Conservation (phyloP, 2,113 vertebrate genomes). For the Gymnocephalus cernua region DNA sequence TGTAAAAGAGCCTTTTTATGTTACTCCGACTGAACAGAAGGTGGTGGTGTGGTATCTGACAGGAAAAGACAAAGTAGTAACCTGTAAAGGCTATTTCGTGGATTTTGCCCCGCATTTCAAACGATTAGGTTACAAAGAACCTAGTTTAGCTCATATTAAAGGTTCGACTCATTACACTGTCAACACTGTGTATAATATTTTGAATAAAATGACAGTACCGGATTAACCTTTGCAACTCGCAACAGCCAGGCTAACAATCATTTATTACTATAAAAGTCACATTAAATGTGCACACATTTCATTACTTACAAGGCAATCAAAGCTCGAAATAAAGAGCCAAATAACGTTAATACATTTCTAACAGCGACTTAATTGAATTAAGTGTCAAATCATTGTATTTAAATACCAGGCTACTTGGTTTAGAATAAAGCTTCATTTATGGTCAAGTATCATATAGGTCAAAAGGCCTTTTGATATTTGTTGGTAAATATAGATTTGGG, state of each 20-base stretch:
- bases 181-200: background rate
- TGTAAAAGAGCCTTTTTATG: background rate
- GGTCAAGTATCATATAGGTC: background rate
- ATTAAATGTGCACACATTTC: background rate
- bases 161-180: background rate
- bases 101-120: no score
- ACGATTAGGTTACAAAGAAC: background rate
- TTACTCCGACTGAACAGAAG: slow-evolving; percentile 68
- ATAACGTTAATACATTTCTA: background rate
- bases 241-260: background rate
- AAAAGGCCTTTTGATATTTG: background rate
- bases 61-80: background rate
- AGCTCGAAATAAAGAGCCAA: background rate
- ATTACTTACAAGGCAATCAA: background rate
- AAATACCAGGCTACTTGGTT: no score
- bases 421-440: background rate
- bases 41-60: slow-evolving; percentile 64
- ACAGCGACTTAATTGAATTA: background rate
- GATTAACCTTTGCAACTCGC: background rate
- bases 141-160: background rate
- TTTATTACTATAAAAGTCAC: background rate
- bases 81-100: background rate
- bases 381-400: background rate
- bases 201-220: background rate
- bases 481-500: background rate